A percentile compares a stretch with the other conserved stretches of the same genome.
phyloP scores from a whole-genome alignment of 2,113 vertebrate genomes.

The Eudorcas thomsonii region DNA sequence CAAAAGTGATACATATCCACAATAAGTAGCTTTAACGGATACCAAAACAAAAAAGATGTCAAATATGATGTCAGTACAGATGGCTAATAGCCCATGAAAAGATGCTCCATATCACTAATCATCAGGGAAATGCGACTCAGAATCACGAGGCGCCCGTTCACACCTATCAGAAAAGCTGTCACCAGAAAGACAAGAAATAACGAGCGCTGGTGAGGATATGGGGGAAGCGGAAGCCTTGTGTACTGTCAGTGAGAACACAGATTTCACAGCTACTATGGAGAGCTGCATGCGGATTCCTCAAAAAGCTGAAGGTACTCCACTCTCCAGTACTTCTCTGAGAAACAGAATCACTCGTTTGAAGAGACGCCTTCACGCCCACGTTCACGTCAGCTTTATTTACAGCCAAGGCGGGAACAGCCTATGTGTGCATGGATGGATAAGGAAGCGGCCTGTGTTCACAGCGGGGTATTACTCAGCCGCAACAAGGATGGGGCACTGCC shows the following conservation, averaged over 20 bases:
- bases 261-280: not conserved
- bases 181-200: not conserved
- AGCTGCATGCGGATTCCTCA: not conserved
- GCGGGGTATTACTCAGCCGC: not conserved
- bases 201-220: not conserved
- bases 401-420: not conserved
- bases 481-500: not conserved
- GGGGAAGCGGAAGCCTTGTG: not conserved
- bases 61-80: not conserved
- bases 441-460: no score
- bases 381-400: not conserved
- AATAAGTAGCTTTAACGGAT: fast-evolving
- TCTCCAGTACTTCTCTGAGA: not conserved
- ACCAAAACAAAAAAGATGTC: not conserved
- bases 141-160: not conserved
- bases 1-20: not conserved
- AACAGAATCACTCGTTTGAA: not conserved
- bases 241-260: not conserved
- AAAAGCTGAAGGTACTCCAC: not conserved
- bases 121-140: not conserved
- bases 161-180: not conserved
- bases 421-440: not conserved
- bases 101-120: not conserved
- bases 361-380: not conserved
- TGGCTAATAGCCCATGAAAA: not conserved